Evolutionary conservation across 2,113 vertebrate species (phyloP).

Genomic region (Oxyruncus cristatus): DNA sequence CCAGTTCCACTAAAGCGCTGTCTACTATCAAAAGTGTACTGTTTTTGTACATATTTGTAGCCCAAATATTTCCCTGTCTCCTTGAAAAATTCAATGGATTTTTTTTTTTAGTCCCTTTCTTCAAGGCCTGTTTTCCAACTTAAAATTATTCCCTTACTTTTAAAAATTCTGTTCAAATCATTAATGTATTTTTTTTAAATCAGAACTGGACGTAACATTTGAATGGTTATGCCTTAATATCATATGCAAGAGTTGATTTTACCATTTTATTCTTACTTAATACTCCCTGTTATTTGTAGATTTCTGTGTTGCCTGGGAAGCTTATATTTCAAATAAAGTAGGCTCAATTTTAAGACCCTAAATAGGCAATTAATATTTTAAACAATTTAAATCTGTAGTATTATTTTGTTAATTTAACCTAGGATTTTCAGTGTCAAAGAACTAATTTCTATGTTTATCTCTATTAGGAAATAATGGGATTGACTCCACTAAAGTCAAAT

Average conservation of each 20-base stretch:
- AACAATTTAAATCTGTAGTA: not conserved
- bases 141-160: not conserved
- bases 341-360: not conserved
- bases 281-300: not conserved
- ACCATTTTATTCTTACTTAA: not conserved
- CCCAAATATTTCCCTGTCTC: not conserved
- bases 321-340: not conserved
- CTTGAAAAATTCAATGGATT: not conserved
- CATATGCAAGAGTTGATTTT: not conserved
- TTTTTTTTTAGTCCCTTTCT: not conserved
- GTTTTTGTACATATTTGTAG: not conserved
- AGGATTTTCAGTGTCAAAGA: not conserved
- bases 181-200: not conserved
- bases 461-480: not conserved
- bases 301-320: not conserved
- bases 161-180: not conserved
- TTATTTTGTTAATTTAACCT: not conserved
- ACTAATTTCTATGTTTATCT: not conserved
- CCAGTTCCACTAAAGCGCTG: not conserved
- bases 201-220: not conserved
- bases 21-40: not conserved
- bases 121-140: not conserved
- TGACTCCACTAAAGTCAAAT: not conserved
- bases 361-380: not conserved
- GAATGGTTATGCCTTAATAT: not conserved